Conservation (phyloP, 53 echinoderm and acorn worm genomes). For the Echinometra lucunter region DNA sequence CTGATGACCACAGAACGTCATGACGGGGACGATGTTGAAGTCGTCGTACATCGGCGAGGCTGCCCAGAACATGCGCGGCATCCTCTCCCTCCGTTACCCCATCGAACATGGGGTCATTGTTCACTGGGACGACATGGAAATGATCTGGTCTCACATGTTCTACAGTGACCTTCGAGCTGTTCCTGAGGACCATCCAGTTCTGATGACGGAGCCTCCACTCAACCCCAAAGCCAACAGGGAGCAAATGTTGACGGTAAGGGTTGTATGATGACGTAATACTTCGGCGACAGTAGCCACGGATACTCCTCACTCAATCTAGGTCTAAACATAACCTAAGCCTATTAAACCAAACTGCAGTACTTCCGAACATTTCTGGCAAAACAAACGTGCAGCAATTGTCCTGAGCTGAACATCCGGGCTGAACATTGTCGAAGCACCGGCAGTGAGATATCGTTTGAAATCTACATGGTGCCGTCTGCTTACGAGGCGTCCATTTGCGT, state of each 20-base stretch:
- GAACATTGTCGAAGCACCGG: too few species aligned
- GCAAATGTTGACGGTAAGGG: conserved; percentile 47
- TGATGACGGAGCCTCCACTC: conserved; percentile 62
- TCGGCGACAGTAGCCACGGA: too few species aligned
- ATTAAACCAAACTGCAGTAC: too few species aligned
- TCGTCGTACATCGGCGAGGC: conserved; percentile 44
- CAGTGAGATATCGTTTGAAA: too few species aligned
- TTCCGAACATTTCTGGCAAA: too few species aligned
- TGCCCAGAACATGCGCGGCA: conserved; percentile 54
- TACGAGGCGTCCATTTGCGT: too few species aligned
- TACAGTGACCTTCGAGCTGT: conserved; percentile 54
- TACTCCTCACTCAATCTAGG: too few species aligned
- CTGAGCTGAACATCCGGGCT: too few species aligned
- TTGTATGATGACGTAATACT: too few species aligned
- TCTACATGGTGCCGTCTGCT: too few species aligned
- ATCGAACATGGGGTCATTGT: conserved; percentile 65
- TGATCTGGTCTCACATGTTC: conserved; percentile 66
- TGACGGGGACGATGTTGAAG: conserved; percentile 49
- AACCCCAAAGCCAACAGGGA: conserved; percentile 72
- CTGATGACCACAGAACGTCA: conserved; percentile 24
- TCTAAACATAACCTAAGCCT: too few species aligned
- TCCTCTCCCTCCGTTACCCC: conserved; percentile 56
- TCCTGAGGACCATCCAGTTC: conserved; percentile 65
- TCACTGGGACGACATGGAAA: conserved; percentile 74
- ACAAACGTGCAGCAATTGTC: too few species aligned